phyloP scores from a whole-genome alignment of 2,113 vertebrate species.

The Fregetta grallaria region DNA sequence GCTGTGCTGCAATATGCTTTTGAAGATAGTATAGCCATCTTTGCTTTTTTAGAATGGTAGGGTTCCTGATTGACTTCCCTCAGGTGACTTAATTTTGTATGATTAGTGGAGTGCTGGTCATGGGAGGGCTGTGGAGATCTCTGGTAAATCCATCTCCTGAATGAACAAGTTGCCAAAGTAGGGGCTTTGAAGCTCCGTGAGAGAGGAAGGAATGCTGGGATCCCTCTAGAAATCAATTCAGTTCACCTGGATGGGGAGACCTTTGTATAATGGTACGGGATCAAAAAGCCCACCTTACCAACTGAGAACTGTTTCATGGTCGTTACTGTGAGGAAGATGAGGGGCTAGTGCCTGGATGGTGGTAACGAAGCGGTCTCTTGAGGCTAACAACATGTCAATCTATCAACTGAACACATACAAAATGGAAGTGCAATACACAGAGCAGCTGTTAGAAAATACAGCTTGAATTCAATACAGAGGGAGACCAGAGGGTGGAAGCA shows the following conservation, averaged over 20 bases:
- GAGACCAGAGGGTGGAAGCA: slow-evolving; percentile 58
- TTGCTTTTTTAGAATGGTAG: not conserved
- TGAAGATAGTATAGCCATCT: not conserved
- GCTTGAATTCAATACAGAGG: not conserved
- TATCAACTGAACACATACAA: rapidly evolving
- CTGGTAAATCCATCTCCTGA: not conserved
- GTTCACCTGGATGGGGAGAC: not conserved
- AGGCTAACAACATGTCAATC: not conserved
- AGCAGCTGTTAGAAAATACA: not conserved
- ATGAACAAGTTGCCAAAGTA: not conserved
- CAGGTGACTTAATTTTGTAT: not conserved
- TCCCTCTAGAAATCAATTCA: not conserved
- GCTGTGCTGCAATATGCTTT: not conserved
- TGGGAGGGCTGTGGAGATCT: not conserved
- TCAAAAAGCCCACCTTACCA: not conserved
- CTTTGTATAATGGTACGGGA: rapidly evolving
- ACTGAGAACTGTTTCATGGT: not conserved
- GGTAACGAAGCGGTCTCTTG: not conserved
- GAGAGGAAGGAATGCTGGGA: not conserved
- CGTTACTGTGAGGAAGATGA: not conserved
- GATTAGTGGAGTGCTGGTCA: not conserved
- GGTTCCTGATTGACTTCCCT: not conserved
- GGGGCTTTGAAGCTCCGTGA: not conserved
- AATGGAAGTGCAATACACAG: not conserved
- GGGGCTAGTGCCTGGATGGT: not conserved